Evolutionary conservation across 1,140 invertebrate species (phyloP).

Genomic region (Drosophila leontia): DNA sequence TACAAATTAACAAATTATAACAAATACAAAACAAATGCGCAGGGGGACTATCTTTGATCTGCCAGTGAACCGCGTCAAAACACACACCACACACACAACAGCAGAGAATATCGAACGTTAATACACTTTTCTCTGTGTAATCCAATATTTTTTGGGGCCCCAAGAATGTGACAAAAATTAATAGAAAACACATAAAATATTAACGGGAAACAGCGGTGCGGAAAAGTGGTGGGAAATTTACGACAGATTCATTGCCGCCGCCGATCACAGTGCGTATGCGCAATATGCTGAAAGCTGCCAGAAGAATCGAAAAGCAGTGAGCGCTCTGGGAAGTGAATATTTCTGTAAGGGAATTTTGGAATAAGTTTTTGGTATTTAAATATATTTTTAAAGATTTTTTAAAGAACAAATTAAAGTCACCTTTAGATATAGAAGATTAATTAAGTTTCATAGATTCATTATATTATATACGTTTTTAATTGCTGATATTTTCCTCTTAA

Average conservation of each 20-base stretch:
- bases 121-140: slow-evolving; percentile 61
- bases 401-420: no score
- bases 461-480: not conserved
- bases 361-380: not conserved
- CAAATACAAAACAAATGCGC: slow-evolving; percentile 27
- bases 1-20: slow-evolving; percentile 81
- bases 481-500: not conserved
- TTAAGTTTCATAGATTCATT: no score
- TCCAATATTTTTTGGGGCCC: slow-evolving; percentile 53
- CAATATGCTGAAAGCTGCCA: slow-evolving; percentile 28
- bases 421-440: not conserved
- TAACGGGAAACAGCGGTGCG: slow-evolving; percentile 36
- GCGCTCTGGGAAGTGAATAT: not conserved
- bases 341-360: not conserved
- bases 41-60: slow-evolving; percentile 70
- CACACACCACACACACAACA: slow-evolving; percentile 34
- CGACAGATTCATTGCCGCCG: slow-evolving; percentile 21
- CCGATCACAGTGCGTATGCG: slow-evolving; percentile 69
- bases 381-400: not conserved
- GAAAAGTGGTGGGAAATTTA: slow-evolving; percentile 26
- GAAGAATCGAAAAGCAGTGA: slow-evolving; percentile 10
- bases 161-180: slow-evolving; percentile 72
- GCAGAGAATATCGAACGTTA: slow-evolving; percentile 41
- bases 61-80: slow-evolving; percentile 63
- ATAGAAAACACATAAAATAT: slow-evolving; percentile 79